Evolutionary conservation across 1,140 invertebrate genomes (phyloP).

Genomic region (Drosophila obscura): DNA sequence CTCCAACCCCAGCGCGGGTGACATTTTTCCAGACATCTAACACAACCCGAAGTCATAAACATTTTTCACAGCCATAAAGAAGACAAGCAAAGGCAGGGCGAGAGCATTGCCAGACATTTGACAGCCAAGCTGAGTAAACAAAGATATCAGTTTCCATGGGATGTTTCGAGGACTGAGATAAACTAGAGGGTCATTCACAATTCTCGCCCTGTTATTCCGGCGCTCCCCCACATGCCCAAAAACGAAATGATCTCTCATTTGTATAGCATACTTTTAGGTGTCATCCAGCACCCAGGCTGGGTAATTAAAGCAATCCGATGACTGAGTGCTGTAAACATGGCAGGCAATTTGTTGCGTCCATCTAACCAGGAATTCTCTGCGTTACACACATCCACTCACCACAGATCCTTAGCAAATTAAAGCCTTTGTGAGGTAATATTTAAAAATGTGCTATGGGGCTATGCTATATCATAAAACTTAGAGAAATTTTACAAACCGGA

Average conservation of each 20-base stretch:
- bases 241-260: slow-evolving; percentile 33
- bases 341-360: slow-evolving; percentile 36
- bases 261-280: slow-evolving; percentile 28
- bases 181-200: slow-evolving; percentile 32
- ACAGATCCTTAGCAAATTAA: too few relatives aligned
- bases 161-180: slow-evolving; percentile 17
- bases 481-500: too few relatives aligned
- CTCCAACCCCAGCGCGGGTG: too few relatives aligned
- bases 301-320: slow-evolving; percentile 43
- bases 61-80: slow-evolving; percentile 28
- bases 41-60: background rate
- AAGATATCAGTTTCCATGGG: slow-evolving; percentile 56
- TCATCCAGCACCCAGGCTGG: slow-evolving; percentile 32
- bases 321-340: slow-evolving; percentile 38
- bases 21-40: slow-evolving; percentile 21
- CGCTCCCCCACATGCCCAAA: background rate
- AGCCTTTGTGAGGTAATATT: too few relatives aligned
- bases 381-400: too few relatives aligned
- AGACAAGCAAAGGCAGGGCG: slow-evolving; percentile 7
- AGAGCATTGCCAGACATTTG: slow-evolving; percentile 34
- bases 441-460: too few relatives aligned
- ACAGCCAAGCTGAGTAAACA: slow-evolving; percentile 49
- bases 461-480: too few relatives aligned
- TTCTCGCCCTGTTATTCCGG: background rate
- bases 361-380: too few relatives aligned